Conservation (phyloP, 2,113 vertebrate species). For the Zosterops lateralis region DNA sequence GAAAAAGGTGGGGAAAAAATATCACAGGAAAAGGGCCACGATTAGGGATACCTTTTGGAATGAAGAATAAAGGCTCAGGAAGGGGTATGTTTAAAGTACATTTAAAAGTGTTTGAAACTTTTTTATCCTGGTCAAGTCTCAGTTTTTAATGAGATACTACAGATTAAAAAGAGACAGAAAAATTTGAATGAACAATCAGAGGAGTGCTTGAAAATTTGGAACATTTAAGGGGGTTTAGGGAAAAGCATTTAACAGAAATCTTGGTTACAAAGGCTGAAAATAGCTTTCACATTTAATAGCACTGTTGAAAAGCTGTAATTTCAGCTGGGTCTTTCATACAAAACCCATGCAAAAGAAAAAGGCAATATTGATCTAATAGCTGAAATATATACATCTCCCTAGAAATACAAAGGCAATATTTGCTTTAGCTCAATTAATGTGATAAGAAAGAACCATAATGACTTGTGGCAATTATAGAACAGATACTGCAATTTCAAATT, state of each 20-base stretch:
- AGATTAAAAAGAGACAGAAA: constrained; percentile 53
- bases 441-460: background rate
- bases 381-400: background rate
- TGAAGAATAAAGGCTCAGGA: constrained; percentile 60
- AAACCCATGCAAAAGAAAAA: background rate
- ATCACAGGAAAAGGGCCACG: constrained; percentile 21
- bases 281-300: background rate
- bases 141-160: constrained; percentile 70
- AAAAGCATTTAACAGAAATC: constrained; percentile 41
- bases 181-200: constrained; percentile 58
- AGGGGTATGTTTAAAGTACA: constrained; percentile 56
- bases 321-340: background rate
- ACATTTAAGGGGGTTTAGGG: constrained; percentile 18
- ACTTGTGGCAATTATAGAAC: background rate
- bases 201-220: constrained; percentile 57
- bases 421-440: background rate
- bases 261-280: constrained; percentile 19
- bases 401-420: background rate
- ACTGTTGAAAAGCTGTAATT: constrained; percentile 9
- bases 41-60: constrained; percentile 60
- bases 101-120: constrained; percentile 58
- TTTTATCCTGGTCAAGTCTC: constrained; percentile 22
- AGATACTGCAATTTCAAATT: background rate
- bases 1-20: background rate
- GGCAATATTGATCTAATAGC: background rate